Evolutionary conservation across 2,888 invertebrate species (phyloP).

Genomic region (Protodeltote pygarga): DNA sequence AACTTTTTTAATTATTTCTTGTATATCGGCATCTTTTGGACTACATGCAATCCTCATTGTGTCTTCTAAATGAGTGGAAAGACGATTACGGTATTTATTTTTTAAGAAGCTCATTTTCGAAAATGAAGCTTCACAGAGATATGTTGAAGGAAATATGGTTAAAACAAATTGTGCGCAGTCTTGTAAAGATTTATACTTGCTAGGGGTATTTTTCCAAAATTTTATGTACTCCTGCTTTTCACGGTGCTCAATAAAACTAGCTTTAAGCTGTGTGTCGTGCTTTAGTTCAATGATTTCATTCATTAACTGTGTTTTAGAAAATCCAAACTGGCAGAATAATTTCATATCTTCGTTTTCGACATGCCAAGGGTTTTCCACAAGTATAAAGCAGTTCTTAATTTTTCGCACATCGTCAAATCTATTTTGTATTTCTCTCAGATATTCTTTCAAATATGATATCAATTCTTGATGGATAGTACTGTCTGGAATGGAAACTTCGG

Average conservation of each 20-base stretch:
- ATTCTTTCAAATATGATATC: background rate
- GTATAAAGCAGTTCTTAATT: conserved; percentile 25
- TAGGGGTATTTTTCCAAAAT: conserved; percentile 20
- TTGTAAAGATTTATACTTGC: conserved; percentile 19
- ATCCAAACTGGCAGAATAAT: conserved; percentile 21
- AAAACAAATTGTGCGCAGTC: conserved; percentile 22
- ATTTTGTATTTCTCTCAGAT: background rate
- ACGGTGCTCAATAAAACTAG: conserved; percentile 3
- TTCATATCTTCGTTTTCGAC: conserved; percentile 16
- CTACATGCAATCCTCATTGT: conserved; percentile 24
- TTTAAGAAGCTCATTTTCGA: conserved; percentile 9
- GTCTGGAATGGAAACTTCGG: background rate
- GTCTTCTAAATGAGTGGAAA: conserved; percentile 20
- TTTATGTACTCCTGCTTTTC: conserved; percentile 3
- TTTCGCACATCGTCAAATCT: conserved; percentile 16
- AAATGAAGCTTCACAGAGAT: conserved; percentile 23
- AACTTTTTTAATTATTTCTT: no score
- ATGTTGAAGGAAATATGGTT: no score
- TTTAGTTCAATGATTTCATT: conserved; percentile 18
- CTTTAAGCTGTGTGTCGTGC: conserved; percentile 14
- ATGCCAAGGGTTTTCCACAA: conserved; percentile 25
- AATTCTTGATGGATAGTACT: background rate
- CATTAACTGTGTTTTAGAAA: conserved; percentile 13
- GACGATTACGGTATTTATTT: conserved; percentile 31
- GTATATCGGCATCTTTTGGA: conserved; percentile 22